These are phyloP conservation scores for Danaus chrysippus DNA, from an alignment of 2,888 invertebrate genomes.

Conservation along the genomic window DNA sequence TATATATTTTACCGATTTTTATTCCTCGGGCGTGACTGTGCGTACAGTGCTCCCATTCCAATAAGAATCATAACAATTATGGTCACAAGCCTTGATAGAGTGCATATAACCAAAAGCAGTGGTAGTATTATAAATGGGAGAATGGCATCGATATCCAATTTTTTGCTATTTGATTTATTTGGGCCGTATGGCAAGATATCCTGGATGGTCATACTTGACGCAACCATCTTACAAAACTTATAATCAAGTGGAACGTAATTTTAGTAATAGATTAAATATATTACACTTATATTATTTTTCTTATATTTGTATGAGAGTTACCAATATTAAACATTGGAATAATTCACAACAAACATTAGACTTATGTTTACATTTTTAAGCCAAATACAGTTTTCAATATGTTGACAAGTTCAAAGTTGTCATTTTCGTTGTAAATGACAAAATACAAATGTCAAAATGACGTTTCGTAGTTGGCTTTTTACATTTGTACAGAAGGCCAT, in stretches of 20 bases:
- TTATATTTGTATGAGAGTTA: too few species aligned
- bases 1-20: constrained; percentile 59
- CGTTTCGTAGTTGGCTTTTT: too few species aligned
- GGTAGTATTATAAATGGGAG: constrained; percentile 68
- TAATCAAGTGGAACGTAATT: too few species aligned
- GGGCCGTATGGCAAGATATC: constrained; percentile 52
- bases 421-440: too few species aligned
- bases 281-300: neutral
- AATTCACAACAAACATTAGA: too few species aligned
- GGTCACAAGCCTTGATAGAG: constrained; percentile 57
- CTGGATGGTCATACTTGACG: constrained; percentile 51
- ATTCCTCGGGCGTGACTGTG: constrained; percentile 63
- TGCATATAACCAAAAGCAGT: constrained; percentile 53
- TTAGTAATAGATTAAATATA: neutral
- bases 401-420: too few species aligned
- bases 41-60: constrained; percentile 66
- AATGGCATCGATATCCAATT: constrained; percentile 57
- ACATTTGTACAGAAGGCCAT: too few species aligned
- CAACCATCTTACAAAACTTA: constrained; percentile 40
- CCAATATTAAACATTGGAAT: too few species aligned
- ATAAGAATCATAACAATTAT: constrained; percentile 62
- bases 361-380: too few species aligned
- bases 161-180: constrained; percentile 51
- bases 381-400: too few species aligned
- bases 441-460: too few species aligned